phyloP scores from a whole-genome alignment of 2,888 invertebrate species.

The Perizoma flavofasciatum region DNA sequence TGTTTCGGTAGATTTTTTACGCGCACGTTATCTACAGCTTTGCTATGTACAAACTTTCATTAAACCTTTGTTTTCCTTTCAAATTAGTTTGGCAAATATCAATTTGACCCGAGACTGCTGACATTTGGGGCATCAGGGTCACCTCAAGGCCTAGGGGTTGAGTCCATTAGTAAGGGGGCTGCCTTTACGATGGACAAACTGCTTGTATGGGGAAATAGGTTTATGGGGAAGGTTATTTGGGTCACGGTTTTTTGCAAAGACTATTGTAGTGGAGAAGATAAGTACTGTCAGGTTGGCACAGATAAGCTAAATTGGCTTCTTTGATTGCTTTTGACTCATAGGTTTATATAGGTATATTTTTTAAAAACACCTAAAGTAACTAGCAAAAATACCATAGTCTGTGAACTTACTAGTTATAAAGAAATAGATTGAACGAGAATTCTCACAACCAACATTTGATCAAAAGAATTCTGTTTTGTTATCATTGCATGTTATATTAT shows the following conservation, averaged over 20 bases:
- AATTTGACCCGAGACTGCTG: slow-evolving; percentile 47
- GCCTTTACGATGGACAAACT: slow-evolving; percentile 59
- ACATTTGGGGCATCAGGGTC: slow-evolving; percentile 65
- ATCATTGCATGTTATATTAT: slow-evolving; percentile 20
- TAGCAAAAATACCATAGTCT: too few relatives aligned
- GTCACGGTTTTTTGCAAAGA: slow-evolving; percentile 31
- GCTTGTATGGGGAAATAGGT: slow-evolving; percentile 33
- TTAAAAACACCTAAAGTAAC: too few relatives aligned
- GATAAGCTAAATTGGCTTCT: too few relatives aligned
- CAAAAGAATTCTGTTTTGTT: slow-evolving; percentile 16
- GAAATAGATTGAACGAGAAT: too few relatives aligned
- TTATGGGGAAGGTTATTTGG: slow-evolving; percentile 32
- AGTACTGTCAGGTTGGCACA: too few relatives aligned
- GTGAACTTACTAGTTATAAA: too few relatives aligned
- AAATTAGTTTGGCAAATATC: slow-evolving; percentile 42
- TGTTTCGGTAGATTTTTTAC: too few relatives aligned
- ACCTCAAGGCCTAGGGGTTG: slow-evolving; percentile 53
- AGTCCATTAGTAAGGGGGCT: slow-evolving; percentile 60
- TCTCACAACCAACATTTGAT: neutral
- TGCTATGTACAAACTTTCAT: neutral
- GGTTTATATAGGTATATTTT: too few relatives aligned
- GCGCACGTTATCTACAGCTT: too few relatives aligned
- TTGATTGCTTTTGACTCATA: too few relatives aligned
- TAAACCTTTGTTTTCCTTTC: slow-evolving; percentile 13
- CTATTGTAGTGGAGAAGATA: neutral